Evolutionary conservation across 2,797 vertebrate species (phyloP).

Genomic region (Danio aesculapii): DNA sequence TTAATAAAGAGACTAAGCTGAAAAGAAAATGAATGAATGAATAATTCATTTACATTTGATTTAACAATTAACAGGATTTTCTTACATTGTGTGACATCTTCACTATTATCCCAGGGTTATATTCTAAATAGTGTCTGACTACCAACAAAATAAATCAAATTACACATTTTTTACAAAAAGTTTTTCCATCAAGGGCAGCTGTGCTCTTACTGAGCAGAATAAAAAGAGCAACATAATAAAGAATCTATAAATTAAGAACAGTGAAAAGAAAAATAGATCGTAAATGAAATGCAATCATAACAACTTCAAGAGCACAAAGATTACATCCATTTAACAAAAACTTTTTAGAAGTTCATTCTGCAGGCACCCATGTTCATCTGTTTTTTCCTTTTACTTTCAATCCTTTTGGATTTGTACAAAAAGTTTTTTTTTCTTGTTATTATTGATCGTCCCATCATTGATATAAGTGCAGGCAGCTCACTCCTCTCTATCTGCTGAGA

Average conservation of each 20-base stretch:
- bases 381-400: background rate
- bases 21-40: no score
- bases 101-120: background rate
- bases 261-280: background rate
- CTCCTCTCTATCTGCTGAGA: slow-evolving; percentile 12
- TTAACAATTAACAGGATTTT: no score
- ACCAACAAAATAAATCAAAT: background rate
- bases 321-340: background rate
- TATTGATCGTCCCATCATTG: slow-evolving; percentile 16
- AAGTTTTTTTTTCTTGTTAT: background rate
- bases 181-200: background rate
- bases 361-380: background rate
- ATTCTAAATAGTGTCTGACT: background rate
- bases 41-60: no score
- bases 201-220: background rate
- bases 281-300: background rate
- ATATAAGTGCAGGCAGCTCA: background rate
- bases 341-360: background rate
- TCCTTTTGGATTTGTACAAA: background rate
- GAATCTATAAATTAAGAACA: slow-evolving; percentile 6
- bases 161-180: no score
- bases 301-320: background rate
- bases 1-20: no score
- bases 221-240: background rate
- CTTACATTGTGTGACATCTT: background rate